Conservation (phyloP, 92 coral and sea anemone species). For the Paramuricea clavata region DNA sequence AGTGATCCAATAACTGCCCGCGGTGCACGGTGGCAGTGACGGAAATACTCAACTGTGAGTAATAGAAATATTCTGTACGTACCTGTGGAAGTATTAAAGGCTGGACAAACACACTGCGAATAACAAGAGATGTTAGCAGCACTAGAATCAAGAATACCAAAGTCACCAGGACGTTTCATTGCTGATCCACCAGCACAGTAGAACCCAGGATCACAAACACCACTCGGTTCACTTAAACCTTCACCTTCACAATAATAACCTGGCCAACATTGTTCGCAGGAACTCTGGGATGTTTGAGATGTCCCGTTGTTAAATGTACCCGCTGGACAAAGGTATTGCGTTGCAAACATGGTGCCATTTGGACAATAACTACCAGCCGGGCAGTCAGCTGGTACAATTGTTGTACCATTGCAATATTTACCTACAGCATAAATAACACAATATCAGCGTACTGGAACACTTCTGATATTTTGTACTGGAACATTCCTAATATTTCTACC, state of each 20-base stretch:
- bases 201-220: constrained; percentile 90
- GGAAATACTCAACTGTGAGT: neutral
- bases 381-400: constrained; percentile 77
- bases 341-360: constrained; percentile 80
- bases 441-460: neutral
- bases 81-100: constrained; percentile 99
- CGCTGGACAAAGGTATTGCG: constrained; percentile 86
- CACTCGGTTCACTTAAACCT: constrained; percentile 84
- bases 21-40: neutral
- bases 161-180: constrained; percentile 87
- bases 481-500: neutral
- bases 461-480: too few relatives aligned
- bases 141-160: constrained; percentile 84
- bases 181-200: constrained; percentile 93
- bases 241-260: constrained; percentile 93
- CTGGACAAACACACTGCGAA: constrained; percentile 95
- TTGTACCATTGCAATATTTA: constrained; percentile 88
- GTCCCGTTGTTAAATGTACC: constrained; percentile 94
- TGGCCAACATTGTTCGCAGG: constrained; percentile 90
- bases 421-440: constrained; percentile 56
- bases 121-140: constrained; percentile 88
- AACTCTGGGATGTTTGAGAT: constrained; percentile 77
- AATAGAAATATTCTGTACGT: neutral
- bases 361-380: constrained; percentile 92
- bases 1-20: too few relatives aligned